Conservation (phyloP, 2,797 vertebrate species). For the Capromys pilorides region DNA sequence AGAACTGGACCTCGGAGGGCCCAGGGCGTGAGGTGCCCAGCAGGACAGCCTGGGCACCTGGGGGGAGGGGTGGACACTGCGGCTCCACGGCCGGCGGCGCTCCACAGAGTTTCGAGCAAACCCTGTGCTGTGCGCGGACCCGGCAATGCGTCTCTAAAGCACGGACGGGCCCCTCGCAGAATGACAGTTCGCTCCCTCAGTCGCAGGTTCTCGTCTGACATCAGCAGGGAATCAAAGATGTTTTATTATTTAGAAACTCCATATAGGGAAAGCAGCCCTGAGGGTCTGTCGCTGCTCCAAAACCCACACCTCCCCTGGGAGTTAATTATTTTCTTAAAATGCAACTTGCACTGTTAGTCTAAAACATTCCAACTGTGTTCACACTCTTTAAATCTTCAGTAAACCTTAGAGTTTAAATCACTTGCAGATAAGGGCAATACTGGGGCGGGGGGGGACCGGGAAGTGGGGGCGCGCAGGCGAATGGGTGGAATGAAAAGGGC, state of each 20-base stretch:
- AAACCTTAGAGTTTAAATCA: conserved; percentile 89
- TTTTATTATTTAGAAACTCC: conserved; percentile 94
- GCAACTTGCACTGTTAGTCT: conserved; percentile 90
- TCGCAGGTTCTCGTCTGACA: conserved; percentile 94
- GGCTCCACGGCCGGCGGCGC: accelerated
- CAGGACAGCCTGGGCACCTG: neutral
- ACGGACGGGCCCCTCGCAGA: conserved; percentile 85
- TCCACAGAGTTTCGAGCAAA: neutral
- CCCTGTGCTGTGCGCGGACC: conserved; percentile 72
- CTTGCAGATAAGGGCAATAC: conserved; percentile 91
- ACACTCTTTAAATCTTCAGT: conserved; percentile 95
- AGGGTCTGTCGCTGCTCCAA: conserved; percentile 90
- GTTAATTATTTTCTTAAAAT: conserved; percentile 95
- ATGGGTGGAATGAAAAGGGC: conserved; percentile 83
- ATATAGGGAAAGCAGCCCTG: conserved; percentile 89
- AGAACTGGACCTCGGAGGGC: accelerated
- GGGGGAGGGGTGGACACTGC: neutral
- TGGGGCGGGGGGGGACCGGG: conserved; percentile 85
- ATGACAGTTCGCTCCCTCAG: conserved; percentile 92
- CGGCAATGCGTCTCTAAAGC: conserved; percentile 85
- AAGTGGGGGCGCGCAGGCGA: conserved; percentile 65
- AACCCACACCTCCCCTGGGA: conserved; percentile 91
- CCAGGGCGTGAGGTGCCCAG: neutral
- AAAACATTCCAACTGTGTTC: conserved; percentile 94
- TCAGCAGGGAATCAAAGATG: conserved; percentile 90